Percentiles rank a stretch among this genome's conserved stretches.
Conservation (phyloP, 2,113 vertebrate species). For the Myodes glareolus region DNA sequence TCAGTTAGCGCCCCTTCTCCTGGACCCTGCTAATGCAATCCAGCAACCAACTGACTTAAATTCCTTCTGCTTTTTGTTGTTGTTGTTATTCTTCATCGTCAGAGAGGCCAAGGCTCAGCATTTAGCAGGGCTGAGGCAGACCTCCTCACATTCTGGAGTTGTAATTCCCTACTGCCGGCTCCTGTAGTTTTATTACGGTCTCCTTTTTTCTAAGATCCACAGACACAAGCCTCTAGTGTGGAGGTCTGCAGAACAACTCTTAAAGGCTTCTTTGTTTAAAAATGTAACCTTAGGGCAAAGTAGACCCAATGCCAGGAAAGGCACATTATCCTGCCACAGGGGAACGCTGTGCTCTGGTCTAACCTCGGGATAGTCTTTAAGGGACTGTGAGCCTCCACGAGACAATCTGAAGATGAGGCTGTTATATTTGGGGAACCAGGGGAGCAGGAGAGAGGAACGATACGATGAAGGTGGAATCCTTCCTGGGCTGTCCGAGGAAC, state of each 20-base stretch:
- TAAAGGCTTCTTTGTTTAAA: slow-evolving; percentile 75
- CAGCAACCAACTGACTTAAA: slow-evolving; percentile 64
- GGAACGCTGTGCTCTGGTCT: neutral
- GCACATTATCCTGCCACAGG: neutral
- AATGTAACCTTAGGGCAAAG: slow-evolving; percentile 67
- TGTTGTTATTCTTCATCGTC: slow-evolving; percentile 63
- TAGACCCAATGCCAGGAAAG: slow-evolving; percentile 55
- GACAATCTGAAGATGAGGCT: neutral
- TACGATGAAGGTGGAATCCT: neutral
- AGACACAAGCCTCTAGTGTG: slow-evolving; percentile 28
- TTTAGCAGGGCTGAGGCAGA: slow-evolving; percentile 57
- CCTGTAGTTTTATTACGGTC: slow-evolving; percentile 74
- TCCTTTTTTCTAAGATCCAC: slow-evolving; percentile 46
- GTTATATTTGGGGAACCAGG: neutral
- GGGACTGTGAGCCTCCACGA: neutral
- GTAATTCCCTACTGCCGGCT: slow-evolving; percentile 64
- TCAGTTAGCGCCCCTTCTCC: slow-evolving; percentile 33
- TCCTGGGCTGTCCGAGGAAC: neutral
- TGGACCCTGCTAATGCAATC: slow-evolving; percentile 49
- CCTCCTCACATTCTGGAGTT: slow-evolving; percentile 54
- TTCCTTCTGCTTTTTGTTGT: slow-evolving; percentile 67
- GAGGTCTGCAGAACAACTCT: slow-evolving; percentile 53
- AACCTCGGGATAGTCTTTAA: slow-evolving; percentile 1
- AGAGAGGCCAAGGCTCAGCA: slow-evolving; percentile 55
- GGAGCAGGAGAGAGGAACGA: neutral